phyloP scores from a whole-genome alignment of 1,140 invertebrate genomes.

The Polypedilum pembai region DNA sequence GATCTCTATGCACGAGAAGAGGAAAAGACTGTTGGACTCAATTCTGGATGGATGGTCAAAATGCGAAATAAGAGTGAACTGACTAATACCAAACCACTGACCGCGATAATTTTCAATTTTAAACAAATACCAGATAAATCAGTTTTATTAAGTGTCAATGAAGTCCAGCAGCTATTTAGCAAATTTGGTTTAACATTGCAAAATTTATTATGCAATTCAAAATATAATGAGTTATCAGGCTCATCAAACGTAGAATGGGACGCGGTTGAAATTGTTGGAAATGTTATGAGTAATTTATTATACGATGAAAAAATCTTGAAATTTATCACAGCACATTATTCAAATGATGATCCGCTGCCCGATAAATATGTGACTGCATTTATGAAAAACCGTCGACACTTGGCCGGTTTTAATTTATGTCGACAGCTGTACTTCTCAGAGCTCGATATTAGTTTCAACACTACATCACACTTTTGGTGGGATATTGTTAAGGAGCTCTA shows the following conservation, averaged over 20 bases:
- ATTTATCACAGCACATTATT: conserved; percentile 63
- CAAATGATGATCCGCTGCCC: conserved; percentile 62
- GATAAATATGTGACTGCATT: conserved; percentile 57
- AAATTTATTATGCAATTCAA: conserved; percentile 68
- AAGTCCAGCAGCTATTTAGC: conserved; percentile 68
- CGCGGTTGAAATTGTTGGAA: conserved; percentile 65
- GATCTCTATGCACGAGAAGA: conserved; percentile 66
- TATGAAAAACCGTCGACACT: conserved; percentile 56
- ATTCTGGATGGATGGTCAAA: conserved; percentile 59
- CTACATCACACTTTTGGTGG: conserved; percentile 69
- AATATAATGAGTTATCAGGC: conserved; percentile 76
- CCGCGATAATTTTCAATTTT: conserved; percentile 78
- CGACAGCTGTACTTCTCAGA: conserved; percentile 72
- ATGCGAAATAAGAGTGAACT: conserved; percentile 59
- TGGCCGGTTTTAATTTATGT: conserved; percentile 71
- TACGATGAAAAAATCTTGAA: conserved; percentile 62
- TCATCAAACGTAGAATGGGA: conserved; percentile 87
- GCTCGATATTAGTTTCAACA: conserved; percentile 79
- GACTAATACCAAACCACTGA: conserved; percentile 56
- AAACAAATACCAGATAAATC: conserved; percentile 53
- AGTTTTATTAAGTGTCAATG: conserved; percentile 63
- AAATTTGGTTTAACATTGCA: conserved; percentile 80
- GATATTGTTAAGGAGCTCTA: conserved; percentile 67
- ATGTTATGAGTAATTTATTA: conserved; percentile 76
- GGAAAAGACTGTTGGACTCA: conserved; percentile 52